Evolutionary conservation across 2,888 invertebrate species (phyloP), one percentile per base, ranked within the genome.

Genomic region (Chirona hameri): DNA sequence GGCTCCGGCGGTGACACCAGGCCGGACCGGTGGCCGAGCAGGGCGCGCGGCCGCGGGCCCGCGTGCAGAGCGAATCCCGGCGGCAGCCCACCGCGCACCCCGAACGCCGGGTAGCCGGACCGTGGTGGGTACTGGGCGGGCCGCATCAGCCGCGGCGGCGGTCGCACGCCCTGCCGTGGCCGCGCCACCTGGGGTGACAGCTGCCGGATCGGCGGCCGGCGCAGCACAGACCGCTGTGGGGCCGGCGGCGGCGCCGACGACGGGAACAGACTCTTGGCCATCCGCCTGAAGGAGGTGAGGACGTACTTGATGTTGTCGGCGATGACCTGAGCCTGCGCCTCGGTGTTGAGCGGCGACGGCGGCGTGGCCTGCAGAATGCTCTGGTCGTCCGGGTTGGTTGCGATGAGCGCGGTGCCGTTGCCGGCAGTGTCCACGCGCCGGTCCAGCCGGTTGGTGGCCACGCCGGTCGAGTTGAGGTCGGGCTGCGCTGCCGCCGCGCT

Each of bases 291-390:
- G 7, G 80, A 80, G 27, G 5, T 80, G 80, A 80, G 52, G 52
- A 80, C 80, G 52, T 52, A 80, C 52, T 80, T 80, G 27, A 80
- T 80, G 80, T 80, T 80, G 80, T 80, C 80, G 80, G 80, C 80
- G 29, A 80, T 80, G 1, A 55, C 80, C 55, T 80, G 80, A 29
- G 80, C 80, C 55, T 80, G 80, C 15, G 80, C n/a, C 29, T 80
- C 80, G 52, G 80, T 52, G 52, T 80, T 52, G 18, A 55, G 52
- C 80, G 29, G 52, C 79, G 48, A 0, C 27, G 80, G 52, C 29
- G 27, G 24, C 5, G 80, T 0, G 15, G 46, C 21, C 24, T 39
- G 18, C 46, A 4, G 3, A 0, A 24, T 0, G 46, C 3, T 7
- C 76, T 76, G 76, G 46, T 76, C 76, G 76, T 76, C 76, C 39